Percentiles rank a stretch among this genome's conserved stretches.
Conservation (phyloP, 2,113 vertebrate species). For the Thalassoma bifasciatum region DNA sequence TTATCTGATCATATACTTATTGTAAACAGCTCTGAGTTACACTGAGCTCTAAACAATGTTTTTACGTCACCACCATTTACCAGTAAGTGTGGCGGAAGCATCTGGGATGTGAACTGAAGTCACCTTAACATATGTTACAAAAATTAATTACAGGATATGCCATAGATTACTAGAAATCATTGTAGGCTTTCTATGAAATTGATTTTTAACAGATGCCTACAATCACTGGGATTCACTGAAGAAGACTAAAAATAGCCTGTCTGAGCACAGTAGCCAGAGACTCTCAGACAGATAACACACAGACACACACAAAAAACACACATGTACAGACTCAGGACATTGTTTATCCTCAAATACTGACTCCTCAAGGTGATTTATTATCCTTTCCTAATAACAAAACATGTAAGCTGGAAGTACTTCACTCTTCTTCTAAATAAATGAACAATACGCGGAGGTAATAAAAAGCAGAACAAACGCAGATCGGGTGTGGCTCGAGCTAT, state of each 20-base stretch:
- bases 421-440: not conserved
- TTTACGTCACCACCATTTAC: not conserved
- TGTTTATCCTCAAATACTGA: not conserved
- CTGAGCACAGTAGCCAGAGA: constrained; percentile 43
- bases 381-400: not conserved
- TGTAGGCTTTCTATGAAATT: not conserved
- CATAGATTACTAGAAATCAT: not conserved
- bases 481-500: constrained; percentile 55
- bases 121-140: not conserved
- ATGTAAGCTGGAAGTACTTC: no score
- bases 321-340: not conserved
- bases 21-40: not conserved
- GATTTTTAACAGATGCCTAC: not conserved
- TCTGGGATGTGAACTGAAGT: constrained; percentile 30
- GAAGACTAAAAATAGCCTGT: constrained; percentile 57
- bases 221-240: not conserved
- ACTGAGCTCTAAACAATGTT: not conserved
- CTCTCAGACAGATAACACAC: constrained; percentile 53
- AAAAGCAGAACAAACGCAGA: not conserved
- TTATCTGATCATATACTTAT: not conserved
- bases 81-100: not conserved
- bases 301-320: constrained; percentile 1
- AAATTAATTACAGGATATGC: not conserved
- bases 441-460: not conserved
- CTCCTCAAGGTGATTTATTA: not conserved